Conservation (phyloP, 2,888 invertebrate species). For the Xanthia togata region DNA sequence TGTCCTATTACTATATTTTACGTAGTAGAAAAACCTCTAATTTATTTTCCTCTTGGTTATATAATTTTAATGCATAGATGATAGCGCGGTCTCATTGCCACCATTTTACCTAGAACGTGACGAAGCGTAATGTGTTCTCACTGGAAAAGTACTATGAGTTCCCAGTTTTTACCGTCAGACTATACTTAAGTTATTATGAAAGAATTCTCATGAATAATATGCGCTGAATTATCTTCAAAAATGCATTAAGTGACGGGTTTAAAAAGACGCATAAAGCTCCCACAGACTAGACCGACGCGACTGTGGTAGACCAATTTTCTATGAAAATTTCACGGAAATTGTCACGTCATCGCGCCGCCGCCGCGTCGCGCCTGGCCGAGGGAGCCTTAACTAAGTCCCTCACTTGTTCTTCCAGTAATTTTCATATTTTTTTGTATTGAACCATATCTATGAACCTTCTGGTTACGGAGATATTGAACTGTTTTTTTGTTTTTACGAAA, state of each 20-base stretch:
- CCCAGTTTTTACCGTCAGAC: background rate
- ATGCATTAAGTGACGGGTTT: too few relatives aligned
- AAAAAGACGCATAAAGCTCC: background rate
- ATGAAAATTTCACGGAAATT: too few relatives aligned
- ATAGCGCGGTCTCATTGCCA: background rate
- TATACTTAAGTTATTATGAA: background rate
- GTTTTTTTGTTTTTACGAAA: too few relatives aligned
- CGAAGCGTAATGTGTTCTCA: conserved; percentile 30
- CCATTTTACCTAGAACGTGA: conserved; percentile 27
- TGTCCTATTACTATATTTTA: too few relatives aligned
- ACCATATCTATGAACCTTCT: too few relatives aligned
- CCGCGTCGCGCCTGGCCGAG: too few relatives aligned
- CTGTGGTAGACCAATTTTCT: too few relatives aligned
- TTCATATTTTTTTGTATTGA: background rate
- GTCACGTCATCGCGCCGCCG: too few relatives aligned
- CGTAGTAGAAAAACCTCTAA: too few relatives aligned
- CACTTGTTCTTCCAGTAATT: too few relatives aligned
- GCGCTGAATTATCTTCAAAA: background rate
- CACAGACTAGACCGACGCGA: too few relatives aligned
- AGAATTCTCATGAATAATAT: conserved; percentile 7
- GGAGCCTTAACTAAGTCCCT: too few relatives aligned
- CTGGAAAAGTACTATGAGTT: background rate
- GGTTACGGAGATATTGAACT: background rate
- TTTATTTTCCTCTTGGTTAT: background rate
- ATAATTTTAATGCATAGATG: conserved; percentile 8